Base-by-base conservation (phyloP, 2,888 invertebrate genomes). In the Cryptus viduatorius region DNA sequence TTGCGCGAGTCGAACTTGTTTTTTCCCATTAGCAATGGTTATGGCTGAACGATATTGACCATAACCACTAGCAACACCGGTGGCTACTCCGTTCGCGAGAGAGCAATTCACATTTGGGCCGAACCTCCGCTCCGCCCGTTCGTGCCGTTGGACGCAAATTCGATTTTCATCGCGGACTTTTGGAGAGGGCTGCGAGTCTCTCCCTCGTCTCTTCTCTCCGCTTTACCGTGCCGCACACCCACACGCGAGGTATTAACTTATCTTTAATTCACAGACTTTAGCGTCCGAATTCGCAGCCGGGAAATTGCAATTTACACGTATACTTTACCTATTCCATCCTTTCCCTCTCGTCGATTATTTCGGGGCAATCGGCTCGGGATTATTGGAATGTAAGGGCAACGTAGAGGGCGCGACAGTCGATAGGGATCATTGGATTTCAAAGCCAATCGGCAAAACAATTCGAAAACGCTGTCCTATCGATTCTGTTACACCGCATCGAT, bases 21-120 rank as follows among this genome's bases (percentile, higher is more conserved):
- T 67, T 67, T 3, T 1, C 4, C 61, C 44, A 61, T 29, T 46
- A 61, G 46, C 61, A 42, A 61, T 46, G 12, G 61, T 73, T 73
- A 73, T n/a, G 73, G 73, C 48, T 16, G 73, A 73, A 44, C 73
- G 59, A 48, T 61, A 73, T 61, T 61, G 73, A 73, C 73, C 73
- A 16, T 73, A 73, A 73, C 61, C 48, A 61, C 73, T 61, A 31
- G 73, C 73, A 44, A 24, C 44, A 4, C 8, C 29, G 44, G n/a
- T 42, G 56, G 3, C 24, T 19, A 24, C 44, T 24, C 44, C 14
- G 37, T 24, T 42, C 42, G 42, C 71, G 53, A 29, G 12, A 42
- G 3, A 56, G 56, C 59, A 42, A 24, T 59, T 14, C 44, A 44
- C 16, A 14, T 72, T 14, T 24, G 2, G 56, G 44, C 12, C 31